Evolutionary conservation across 2,888 invertebrate species (phyloP).

Genomic region (Oscheius onirici): DNA sequence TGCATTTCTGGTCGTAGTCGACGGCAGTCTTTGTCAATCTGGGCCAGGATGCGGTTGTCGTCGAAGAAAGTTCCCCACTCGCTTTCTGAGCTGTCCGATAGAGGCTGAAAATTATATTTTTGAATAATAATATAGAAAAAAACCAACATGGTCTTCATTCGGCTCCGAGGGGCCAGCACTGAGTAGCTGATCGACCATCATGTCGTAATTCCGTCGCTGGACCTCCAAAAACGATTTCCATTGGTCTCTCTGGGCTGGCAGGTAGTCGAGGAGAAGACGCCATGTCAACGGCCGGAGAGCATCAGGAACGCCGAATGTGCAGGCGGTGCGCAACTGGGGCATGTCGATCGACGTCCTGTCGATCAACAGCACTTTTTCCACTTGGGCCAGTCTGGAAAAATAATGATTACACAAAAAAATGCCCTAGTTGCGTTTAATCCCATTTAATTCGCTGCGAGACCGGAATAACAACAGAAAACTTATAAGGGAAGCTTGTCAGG

Average conservation of each 20-base stretch:
- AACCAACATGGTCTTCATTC: constrained; percentile 61
- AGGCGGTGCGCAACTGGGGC: constrained; percentile 50
- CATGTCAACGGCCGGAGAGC: constrained; percentile 64
- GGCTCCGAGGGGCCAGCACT: constrained; percentile 40
- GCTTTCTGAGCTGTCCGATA: constrained; percentile 93
- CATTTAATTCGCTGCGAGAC: too few species aligned
- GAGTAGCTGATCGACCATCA: constrained; percentile 62
- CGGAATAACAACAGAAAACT: too few species aligned
- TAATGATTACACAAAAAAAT: too few species aligned
- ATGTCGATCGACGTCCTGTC: constrained; percentile 57
- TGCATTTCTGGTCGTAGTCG: constrained; percentile 92
- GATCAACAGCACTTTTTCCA: constrained; percentile 64
- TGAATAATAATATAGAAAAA: neutral
- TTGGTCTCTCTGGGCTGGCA: constrained; percentile 59
- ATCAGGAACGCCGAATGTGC: constrained; percentile 65
- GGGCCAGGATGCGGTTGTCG: constrained; percentile 94
- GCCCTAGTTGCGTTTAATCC: too few species aligned
- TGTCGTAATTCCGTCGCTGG: constrained; percentile 58
- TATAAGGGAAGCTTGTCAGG: too few species aligned
- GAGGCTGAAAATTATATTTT: constrained; percentile 78
- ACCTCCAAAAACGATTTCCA: constrained; percentile 52
- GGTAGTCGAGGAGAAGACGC: constrained; percentile 67
- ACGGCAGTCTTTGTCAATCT: constrained; percentile 84
- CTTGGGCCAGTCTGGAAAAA: constrained; percentile 48
- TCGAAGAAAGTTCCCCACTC: constrained; percentile 95